Evolutionary conservation across 2,888 invertebrate species (phyloP).

Genomic region (Cephus spinipes): DNA sequence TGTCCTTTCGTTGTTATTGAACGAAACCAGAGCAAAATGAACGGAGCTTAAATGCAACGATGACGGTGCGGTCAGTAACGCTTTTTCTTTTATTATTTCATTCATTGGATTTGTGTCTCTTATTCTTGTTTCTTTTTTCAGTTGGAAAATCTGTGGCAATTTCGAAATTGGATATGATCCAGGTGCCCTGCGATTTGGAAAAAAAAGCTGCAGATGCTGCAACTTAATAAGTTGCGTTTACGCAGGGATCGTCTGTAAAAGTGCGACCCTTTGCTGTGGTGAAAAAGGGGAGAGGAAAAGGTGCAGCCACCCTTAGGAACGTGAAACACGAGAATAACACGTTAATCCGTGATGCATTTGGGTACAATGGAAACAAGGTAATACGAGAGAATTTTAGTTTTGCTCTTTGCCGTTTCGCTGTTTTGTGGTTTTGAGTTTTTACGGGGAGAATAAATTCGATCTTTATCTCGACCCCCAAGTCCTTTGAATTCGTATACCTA

Average conservation of each 20-base stretch:
- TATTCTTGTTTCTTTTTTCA: neutral
- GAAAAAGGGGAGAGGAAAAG: neutral
- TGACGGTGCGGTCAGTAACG: neutral
- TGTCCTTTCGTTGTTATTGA: neutral
- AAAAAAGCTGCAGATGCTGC: neutral
- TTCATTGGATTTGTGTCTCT: neutral
- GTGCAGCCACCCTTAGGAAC: neutral
- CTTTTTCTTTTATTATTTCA: neutral
- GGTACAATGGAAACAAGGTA: neutral
- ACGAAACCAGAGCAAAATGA: neutral
- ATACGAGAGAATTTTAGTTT: neutral
- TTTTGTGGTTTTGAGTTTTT: neutral
- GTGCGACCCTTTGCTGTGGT: neutral
- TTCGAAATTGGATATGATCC: neutral
- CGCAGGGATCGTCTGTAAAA: neutral
- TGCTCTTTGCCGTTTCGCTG: neutral
- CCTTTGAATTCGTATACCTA: neutral
- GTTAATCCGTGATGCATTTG: neutral
- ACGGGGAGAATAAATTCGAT: neutral
- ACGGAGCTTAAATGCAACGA: neutral
- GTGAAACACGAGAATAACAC: neutral
- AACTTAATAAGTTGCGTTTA: neutral
- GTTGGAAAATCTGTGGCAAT: neutral
- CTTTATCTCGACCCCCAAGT: neutral
- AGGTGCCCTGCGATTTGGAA: neutral